A percentile compares a stretch with the other conserved stretches of the same genome.
Conservation (phyloP, 2,888 invertebrate species). For the Drosophila phalerata region DNA sequence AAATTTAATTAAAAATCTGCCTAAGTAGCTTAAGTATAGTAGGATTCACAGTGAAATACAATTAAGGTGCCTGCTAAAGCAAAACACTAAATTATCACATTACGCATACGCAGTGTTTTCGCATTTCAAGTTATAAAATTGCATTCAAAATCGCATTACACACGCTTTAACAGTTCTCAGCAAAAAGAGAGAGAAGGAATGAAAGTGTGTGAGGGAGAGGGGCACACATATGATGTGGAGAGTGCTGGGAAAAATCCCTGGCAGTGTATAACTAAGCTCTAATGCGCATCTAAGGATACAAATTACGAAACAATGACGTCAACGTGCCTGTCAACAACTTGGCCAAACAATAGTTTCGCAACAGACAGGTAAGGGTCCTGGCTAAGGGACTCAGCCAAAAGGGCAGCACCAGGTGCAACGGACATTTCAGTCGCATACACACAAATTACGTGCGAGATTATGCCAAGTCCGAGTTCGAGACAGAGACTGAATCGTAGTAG, state of each 20-base stretch:
- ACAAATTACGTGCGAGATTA: conserved; percentile 81
- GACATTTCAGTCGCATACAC: conserved; percentile 79
- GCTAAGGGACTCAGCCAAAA: conserved; percentile 13
- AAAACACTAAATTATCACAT: conserved; percentile 24
- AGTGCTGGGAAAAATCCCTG: conserved; percentile 24
- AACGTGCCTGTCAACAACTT: conserved; percentile 83
- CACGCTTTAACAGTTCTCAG: conserved; percentile 36
- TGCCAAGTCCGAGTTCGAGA: conserved; percentile 58
- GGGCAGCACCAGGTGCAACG: conserved; percentile 70
- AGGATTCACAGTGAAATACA: conserved; percentile 34
- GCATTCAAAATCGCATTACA: conserved; percentile 52
- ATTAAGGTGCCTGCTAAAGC: conserved; percentile 20
- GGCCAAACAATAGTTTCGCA: conserved; percentile 79
- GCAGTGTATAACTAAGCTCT: conserved; percentile 71
- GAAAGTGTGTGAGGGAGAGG: conserved; percentile 11
- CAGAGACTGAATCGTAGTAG: neutral
- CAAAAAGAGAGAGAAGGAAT: conserved; percentile 9
- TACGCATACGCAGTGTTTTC: conserved; percentile 41
- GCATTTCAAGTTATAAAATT: conserved; percentile 10
- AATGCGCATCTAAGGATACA: conserved; percentile 80
- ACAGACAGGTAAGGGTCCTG: conserved; percentile 33
- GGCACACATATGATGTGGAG: conserved; percentile 16
- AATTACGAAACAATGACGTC: conserved; percentile 81
- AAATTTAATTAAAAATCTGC: conserved; percentile 54
- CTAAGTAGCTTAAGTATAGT: conserved; percentile 15